phyloP scores from a whole-genome alignment of 2,888 invertebrate genomes.

The Latrodectus elegans region DNA sequence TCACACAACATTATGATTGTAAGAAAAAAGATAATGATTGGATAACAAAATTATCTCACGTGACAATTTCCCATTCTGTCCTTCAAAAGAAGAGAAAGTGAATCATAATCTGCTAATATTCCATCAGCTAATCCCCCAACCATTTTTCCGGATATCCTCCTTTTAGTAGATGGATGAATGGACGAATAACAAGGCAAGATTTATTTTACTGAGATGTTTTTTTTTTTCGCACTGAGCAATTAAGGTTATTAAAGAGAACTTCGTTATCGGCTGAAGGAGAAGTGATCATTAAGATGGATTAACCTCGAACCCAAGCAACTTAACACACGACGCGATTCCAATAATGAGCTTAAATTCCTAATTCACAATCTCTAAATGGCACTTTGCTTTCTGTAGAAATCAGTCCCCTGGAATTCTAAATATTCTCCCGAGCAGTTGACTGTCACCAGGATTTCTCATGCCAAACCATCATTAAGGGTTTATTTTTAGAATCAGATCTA shows the following conservation, averaged over 20 bases:
- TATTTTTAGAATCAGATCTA: conserved; percentile 7
- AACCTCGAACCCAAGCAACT: conserved; percentile 41
- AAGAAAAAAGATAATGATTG: no score
- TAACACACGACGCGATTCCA: conserved; percentile 54
- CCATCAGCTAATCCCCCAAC: not conserved
- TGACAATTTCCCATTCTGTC: no score
- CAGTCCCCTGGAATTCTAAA: not conserved
- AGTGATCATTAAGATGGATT: conserved; percentile 59
- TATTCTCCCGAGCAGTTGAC: not conserved
- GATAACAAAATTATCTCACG: no score
- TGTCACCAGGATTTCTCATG: not conserved
- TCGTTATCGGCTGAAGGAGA: conserved; percentile 37
- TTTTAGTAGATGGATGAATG: not conserved
- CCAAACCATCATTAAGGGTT: not conserved
- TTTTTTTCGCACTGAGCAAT: conserved; percentile 16
- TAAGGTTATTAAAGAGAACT: conserved; percentile 50
- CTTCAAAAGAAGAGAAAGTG: no score
- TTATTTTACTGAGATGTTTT: not conserved
- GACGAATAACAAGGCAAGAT: conserved; percentile 7
- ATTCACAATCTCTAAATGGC: conserved; percentile 49
- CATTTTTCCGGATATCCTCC: not conserved
- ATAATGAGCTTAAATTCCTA: conserved; percentile 68
- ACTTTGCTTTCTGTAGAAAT: not conserved
- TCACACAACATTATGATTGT: no score
- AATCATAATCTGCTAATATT: not conserved